Evolutionary conservation across 1,140 invertebrate species (phyloP), one percentile per base, ranked within the genome.

Genomic region (Drosophila pandora): DNA sequence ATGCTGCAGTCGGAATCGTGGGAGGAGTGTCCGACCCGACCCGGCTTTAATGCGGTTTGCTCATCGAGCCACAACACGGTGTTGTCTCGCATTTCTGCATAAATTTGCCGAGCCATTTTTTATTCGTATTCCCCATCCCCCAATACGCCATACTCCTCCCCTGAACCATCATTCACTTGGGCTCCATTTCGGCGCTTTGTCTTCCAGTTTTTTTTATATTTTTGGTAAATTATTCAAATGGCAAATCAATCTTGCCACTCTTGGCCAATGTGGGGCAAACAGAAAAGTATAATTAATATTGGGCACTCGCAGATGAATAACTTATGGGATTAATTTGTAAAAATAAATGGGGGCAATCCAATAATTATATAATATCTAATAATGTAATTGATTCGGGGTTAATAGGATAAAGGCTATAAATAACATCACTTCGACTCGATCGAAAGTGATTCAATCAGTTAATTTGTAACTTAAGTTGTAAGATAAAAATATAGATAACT

Each of bases 1-100:
- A 25, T 13, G 32, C 10, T 22, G 57, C 17, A 50, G 28, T 28
- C 13, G 22, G 43, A 55, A 41, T 57, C 54, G 49, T 68, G 75
- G 75, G 53, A 82, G 79, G 80, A 69, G 79, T 79, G 79, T 75
- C 68, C 79, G 54, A 21, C 39, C 68, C 79, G 54, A 21, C 39
- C 49, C 47, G 58, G 50, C 58, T 72, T 73, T 65, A 71, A 76
- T 76, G 65, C 52, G 79, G 61, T 85, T 81, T 80, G 50, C 77
- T 75, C 72, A 59, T 57, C 53, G 60, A 67, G 43, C 56, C 39
- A 62, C 23, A 12, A 45, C 59, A 65, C 54, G 78, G 58, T 64
- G 25, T 64, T 55, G 54, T 57, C 53, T 54, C 74, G 61, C 78
- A 77, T 82, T 83, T 74, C 48, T 82, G 79, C 79, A 83, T 82